These are phyloP conservation scores for Ovis canadensis DNA, from an alignment of 2,113 vertebrate genomes.

Conservation along the genomic window DNA sequence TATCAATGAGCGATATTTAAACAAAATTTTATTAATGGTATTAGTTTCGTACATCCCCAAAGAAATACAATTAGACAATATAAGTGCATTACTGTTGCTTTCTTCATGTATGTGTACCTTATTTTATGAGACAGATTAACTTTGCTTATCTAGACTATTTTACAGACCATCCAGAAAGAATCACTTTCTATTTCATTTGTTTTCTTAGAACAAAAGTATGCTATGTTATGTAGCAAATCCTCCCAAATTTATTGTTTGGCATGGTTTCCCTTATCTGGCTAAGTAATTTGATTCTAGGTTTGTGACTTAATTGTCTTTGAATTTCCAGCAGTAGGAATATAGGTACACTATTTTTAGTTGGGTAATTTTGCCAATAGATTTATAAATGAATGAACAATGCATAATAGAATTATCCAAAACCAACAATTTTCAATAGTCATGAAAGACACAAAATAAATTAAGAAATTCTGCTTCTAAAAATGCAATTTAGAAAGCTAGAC, in stretches of 20 bases:
- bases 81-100: not conserved
- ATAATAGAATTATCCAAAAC: not conserved
- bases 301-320: not conserved
- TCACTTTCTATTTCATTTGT: not conserved
- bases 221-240: not conserved
- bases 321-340: not conserved
- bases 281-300: not conserved
- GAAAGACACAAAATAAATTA: not conserved
- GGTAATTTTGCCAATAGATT: not conserved
- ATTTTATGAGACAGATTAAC: not conserved
- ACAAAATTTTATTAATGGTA: not conserved
- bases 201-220: not conserved
- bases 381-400: not conserved
- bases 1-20: not conserved
- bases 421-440: not conserved
- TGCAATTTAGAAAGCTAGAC: not conserved
- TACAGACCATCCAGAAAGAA: not conserved
- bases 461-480: not conserved
- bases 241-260: not conserved
- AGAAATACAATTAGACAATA: not conserved
- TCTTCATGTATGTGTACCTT: not conserved
- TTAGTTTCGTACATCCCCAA: not conserved
- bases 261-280: not conserved
- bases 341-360: not conserved
- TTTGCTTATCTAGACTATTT: not conserved